Percentiles rank a stretch among this genome's conserved stretches.
phyloP scores from a whole-genome alignment of 2,797 vertebrate species.

The Ispidina lecontei region DNA sequence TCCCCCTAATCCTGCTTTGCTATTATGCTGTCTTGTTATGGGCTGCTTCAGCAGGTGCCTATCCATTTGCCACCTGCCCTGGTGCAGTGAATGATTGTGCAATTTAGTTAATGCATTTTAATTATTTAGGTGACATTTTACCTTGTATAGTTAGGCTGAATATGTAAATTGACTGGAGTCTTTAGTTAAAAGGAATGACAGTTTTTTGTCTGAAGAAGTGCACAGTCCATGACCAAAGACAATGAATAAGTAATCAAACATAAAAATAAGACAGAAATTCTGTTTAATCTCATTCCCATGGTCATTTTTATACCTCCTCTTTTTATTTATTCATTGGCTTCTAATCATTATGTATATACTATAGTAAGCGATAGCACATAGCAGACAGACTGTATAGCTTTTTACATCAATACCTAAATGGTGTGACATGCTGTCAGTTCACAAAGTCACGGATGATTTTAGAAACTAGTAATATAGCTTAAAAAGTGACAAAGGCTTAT shows the following conservation, averaged over 20 bases:
- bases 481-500: not conserved
- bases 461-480: not conserved
- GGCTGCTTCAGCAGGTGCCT: constrained; percentile 51
- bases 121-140: constrained; percentile 72
- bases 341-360: not conserved
- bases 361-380: constrained; percentile 18
- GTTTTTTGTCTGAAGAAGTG: not conserved
- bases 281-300: not conserved
- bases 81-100: constrained; percentile 32
- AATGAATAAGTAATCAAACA: not conserved
- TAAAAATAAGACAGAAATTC: not conserved
- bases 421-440: not conserved
- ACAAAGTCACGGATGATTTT: not conserved
- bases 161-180: not conserved
- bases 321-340: not conserved
- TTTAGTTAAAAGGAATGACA: not conserved
- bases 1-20: not conserved
- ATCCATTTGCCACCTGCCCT: constrained; percentile 57
- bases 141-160: constrained; percentile 22
- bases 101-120: constrained; percentile 66
- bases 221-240: not conserved
- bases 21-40: not conserved
- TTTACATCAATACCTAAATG: not conserved
- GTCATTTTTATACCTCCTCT: not conserved
- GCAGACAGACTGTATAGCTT: not conserved